A percentile compares a stretch with the other conserved stretches of the same genome.
These are phyloP conservation scores for Dolichoris vasculosae DNA, from an alignment of 1,140 invertebrate genomes.

Conservation along the genomic window DNA sequence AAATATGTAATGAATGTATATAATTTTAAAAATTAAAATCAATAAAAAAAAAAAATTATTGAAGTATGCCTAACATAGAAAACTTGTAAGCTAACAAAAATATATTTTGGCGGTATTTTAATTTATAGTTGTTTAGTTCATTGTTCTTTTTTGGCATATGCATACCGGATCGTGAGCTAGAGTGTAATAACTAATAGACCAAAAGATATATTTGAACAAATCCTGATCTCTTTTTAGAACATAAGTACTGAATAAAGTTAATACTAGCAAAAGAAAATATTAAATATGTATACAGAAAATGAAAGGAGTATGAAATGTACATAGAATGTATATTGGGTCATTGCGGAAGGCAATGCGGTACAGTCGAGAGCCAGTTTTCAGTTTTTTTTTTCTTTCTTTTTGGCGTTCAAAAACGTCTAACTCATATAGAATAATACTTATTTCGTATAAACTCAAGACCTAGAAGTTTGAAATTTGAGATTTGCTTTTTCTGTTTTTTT, in stretches of 20 bases:
- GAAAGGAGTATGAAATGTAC: not conserved
- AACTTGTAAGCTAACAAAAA: no score
- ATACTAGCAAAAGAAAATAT: slow-evolving; percentile 50
- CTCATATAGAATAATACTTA: not conserved
- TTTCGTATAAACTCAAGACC: not conserved
- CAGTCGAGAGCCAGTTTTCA: slow-evolving; percentile 43
- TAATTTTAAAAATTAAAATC: no score
- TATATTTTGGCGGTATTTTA: no score
- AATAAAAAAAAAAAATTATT: no score
- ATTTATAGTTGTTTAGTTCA: slow-evolving; percentile 38
- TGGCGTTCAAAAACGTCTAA: not conserved
- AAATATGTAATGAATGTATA: no score
- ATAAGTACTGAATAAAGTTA: slow-evolving; percentile 27
- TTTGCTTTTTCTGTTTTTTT: no score
- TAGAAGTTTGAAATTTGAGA: not conserved
- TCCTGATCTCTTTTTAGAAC: not conserved
- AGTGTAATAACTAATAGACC: not conserved
- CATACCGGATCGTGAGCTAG: not conserved
- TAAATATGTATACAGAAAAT: slow-evolving; percentile 11
- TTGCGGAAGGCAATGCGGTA: slow-evolving; percentile 62
- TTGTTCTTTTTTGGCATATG: slow-evolving; percentile 52
- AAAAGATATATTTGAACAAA: not conserved
- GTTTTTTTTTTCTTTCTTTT: not conserved
- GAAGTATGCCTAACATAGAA: no score
- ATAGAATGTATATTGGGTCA: slow-evolving; percentile 54